A percentile compares a stretch with the other conserved stretches of the same genome.
Conservation (phyloP, 2,113 vertebrate species). For the Craseonycteris thonglongyai region DNA sequence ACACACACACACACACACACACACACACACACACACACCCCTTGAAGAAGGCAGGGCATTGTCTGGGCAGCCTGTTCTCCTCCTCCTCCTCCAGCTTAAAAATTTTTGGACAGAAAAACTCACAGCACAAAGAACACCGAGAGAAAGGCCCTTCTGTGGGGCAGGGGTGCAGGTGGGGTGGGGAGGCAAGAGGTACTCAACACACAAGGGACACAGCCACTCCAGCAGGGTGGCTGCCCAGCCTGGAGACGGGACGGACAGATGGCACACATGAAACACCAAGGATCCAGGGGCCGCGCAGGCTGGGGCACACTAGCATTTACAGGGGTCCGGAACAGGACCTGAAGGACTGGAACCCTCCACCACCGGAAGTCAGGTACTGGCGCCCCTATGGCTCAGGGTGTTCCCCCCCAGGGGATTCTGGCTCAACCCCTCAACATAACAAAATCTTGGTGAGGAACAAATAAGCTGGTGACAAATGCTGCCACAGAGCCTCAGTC, state of each 20-base stretch:
- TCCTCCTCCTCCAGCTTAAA: background rate
- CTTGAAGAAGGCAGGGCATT: background rate
- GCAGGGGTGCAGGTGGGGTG: background rate
- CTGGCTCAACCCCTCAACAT: background rate
- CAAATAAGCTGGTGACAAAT: background rate
- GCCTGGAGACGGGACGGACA: conserved; percentile 46
- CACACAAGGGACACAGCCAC: conserved; percentile 38
- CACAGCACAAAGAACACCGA: background rate
- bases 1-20: too few relatives aligned
- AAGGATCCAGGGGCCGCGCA: background rate
- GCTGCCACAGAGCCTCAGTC: conserved; percentile 17
- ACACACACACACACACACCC: accelerated
- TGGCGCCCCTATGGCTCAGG: background rate
- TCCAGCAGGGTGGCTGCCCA: conserved; percentile 21
- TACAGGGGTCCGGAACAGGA: background rate
- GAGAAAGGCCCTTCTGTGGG: conserved; percentile 9
- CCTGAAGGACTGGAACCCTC: background rate
- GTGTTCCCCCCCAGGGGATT: background rate
- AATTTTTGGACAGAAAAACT: background rate
- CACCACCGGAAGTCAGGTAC: background rate
- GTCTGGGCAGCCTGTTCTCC: background rate
- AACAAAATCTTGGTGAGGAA: background rate
- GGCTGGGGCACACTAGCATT: conserved; percentile 5
- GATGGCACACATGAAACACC: conserved; percentile 12
- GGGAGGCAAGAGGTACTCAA: background rate